Evolutionary conservation across 2,797 vertebrate genomes (phyloP).

Genomic region (Arnoldichthys spilopterus): DNA sequence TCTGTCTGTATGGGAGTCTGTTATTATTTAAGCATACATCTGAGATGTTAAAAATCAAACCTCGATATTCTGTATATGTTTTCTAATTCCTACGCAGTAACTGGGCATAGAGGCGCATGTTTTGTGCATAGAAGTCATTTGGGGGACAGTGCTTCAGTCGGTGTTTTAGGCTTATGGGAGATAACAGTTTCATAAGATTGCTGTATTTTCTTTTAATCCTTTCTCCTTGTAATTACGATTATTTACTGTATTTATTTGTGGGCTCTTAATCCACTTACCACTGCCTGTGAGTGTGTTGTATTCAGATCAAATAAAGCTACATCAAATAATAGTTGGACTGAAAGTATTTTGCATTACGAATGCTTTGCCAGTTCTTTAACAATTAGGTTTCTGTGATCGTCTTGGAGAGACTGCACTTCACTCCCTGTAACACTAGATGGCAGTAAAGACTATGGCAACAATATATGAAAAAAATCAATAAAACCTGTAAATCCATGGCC

Average conservation of each 20-base stretch:
- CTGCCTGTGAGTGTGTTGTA: slow-evolving; percentile 40
- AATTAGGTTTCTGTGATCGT: not conserved
- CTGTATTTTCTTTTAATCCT: slow-evolving; percentile 43
- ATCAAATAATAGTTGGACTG: slow-evolving; percentile 20
- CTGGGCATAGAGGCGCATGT: slow-evolving; percentile 26
- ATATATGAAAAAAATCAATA: not conserved
- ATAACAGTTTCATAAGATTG: slow-evolving; percentile 22
- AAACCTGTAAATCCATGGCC: slow-evolving; percentile 1
- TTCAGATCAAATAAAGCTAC: slow-evolving; percentile 50
- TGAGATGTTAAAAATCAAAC: slow-evolving; percentile 28
- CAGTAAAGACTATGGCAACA: slow-evolving; percentile 16
- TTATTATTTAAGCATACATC: slow-evolving; percentile 38
- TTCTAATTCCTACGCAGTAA: slow-evolving; percentile 26
- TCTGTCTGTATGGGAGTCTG: slow-evolving; percentile 26
- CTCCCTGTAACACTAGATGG: slow-evolving; percentile 2
- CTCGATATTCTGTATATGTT: slow-evolving; percentile 20
- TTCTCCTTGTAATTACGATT: slow-evolving; percentile 43
- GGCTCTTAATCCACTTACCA: slow-evolving; percentile 47
- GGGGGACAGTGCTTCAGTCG: not conserved
- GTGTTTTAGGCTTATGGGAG: slow-evolving; percentile 20
- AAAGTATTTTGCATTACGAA: not conserved
- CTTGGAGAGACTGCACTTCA: not conserved
- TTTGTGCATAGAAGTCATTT: slow-evolving; percentile 42
- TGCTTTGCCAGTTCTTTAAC: not conserved
- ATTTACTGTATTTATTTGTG: slow-evolving; percentile 59